phyloP scores from a whole-genome alignment of 2,888 invertebrate species.

The Brachynemurus nebulosus region DNA sequence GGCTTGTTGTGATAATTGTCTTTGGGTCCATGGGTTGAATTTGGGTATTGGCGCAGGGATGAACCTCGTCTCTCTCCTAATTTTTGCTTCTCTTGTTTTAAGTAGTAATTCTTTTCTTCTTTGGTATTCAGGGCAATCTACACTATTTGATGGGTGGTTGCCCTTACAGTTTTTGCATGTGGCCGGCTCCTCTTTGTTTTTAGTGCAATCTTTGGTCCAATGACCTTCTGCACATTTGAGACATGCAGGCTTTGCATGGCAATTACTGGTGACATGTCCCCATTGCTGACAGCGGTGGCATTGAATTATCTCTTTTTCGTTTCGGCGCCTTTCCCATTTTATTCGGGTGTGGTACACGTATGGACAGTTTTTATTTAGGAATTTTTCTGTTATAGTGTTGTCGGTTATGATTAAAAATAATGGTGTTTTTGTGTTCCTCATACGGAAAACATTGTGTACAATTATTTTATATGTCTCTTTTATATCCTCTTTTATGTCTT shows the following conservation, averaged over 20 bases:
- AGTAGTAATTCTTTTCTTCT: conserved; percentile 11
- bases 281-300: conserved; percentile 22
- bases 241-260: conserved; percentile 17
- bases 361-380: background rate
- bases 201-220: conserved; percentile 19
- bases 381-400: background rate
- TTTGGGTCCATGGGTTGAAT: too few species aligned
- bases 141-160: conserved; percentile 21
- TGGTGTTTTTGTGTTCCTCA: background rate
- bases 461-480: background rate
- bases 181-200: conserved; percentile 16
- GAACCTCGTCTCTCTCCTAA: background rate
- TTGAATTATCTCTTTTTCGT: conserved; percentile 18
- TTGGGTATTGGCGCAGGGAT: background rate
- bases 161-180: conserved; percentile 22
- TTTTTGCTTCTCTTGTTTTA: conserved; percentile 2
- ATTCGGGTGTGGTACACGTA: conserved; percentile 8
- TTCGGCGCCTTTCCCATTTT: conserved; percentile 18
- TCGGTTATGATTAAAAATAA: background rate
- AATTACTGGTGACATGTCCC: conserved; percentile 22
- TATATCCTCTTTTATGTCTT: background rate
- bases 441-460: background rate
- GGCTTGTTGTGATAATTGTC: too few species aligned
- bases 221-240: conserved; percentile 21
- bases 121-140: conserved; percentile 16